A percentile compares a stretch with the other conserved stretches of the same genome.
phyloP scores from a whole-genome alignment of 2,113 vertebrate species.

The Thermophis baileyi region DNA sequence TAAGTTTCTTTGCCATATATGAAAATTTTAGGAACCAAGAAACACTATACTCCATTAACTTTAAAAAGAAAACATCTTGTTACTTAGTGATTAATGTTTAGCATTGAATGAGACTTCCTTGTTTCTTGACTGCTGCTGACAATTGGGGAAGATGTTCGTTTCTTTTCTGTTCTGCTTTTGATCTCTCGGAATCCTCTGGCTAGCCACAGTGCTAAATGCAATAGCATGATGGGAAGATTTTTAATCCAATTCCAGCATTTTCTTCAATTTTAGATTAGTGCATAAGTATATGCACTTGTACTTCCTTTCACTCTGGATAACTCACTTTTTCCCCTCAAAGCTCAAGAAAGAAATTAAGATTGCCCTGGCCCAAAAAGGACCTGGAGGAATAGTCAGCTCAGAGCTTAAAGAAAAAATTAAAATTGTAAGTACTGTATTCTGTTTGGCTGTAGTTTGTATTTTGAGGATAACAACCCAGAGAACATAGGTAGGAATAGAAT shows the following conservation, averaged over 20 bases:
- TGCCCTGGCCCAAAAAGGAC: constrained; percentile 75
- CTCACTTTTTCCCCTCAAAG: constrained; percentile 52
- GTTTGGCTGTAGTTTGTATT: neutral
- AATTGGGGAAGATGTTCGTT: neutral
- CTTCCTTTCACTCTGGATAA: neutral
- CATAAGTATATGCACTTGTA: neutral
- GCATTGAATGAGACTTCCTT: neutral
- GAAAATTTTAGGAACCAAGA: neutral
- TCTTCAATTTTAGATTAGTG: neutral
- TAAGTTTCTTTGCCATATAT: neutral
- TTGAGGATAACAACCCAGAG: neutral
- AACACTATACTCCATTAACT: neutral
- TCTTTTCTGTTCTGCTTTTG: neutral
- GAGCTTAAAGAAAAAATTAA: constrained; percentile 80
- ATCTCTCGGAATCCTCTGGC: neutral
- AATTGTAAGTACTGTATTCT: constrained; percentile 67
- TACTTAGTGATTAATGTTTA: neutral
- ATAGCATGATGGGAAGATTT: neutral
- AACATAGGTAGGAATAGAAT: neutral
- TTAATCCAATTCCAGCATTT: neutral
- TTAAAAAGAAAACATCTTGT: neutral
- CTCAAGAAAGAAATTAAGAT: constrained; percentile 76
- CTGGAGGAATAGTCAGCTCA: constrained; percentile 73
- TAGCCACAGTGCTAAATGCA: neutral
- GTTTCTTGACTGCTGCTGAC: neutral